Conservation (phyloP, 1,140 invertebrate species). For the Apis florea region DNA sequence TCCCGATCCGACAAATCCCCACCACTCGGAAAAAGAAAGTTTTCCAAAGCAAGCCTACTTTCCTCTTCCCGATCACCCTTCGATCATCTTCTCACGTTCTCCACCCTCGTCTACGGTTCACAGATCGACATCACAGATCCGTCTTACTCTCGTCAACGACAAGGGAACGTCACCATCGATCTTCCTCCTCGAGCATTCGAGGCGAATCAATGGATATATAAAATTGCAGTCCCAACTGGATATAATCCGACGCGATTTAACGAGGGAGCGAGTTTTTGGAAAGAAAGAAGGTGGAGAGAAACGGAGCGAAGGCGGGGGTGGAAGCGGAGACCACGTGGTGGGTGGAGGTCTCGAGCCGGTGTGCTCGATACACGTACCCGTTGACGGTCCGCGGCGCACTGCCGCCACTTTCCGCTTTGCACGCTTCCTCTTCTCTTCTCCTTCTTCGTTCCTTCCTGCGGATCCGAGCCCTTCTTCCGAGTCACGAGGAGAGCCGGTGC, state of each 20-base stretch:
- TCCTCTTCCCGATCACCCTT: slow-evolving; percentile 18
- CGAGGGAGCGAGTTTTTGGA: no score
- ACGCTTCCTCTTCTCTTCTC: slow-evolving; percentile 60
- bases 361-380: slow-evolving; percentile 55
- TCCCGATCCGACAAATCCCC: no score
- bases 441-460: slow-evolving; percentile 56
- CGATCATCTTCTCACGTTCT: slow-evolving; percentile 30
- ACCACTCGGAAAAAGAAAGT: neutral
- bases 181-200: neutral
- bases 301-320: neutral
- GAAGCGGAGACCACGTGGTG: slow-evolving; percentile 55
- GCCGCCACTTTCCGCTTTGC: slow-evolving; percentile 63
- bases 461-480: slow-evolving; percentile 53
- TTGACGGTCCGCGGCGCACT: slow-evolving; percentile 65
- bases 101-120: slow-evolving; percentile 16
- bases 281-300: neutral
- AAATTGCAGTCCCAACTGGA: no score
- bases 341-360: slow-evolving; percentile 15
- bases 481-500: slow-evolving; percentile 61
- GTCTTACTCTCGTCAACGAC: neutral
- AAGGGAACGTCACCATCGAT: no score
- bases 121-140: slow-evolving; percentile 11
- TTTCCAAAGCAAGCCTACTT: neutral
- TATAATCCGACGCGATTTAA: neutral
- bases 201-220: no score